phyloP scores from a whole-genome alignment of 2,888 invertebrate genomes.

The Archips xylosteana region DNA sequence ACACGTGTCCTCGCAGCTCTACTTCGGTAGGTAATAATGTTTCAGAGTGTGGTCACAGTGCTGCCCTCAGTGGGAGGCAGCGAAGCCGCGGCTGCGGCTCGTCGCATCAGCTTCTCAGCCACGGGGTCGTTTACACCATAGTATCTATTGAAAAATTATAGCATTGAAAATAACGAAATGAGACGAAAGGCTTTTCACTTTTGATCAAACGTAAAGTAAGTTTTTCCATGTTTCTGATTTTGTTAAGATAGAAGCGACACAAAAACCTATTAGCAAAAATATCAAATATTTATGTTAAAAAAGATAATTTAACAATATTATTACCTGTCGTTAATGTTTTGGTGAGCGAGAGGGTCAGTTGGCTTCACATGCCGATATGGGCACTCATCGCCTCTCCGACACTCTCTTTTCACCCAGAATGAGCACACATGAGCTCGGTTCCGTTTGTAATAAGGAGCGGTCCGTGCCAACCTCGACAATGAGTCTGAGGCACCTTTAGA shows the following conservation, averaged over 20 bases:
- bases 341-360: constrained; percentile 97
- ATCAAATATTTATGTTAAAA: no score
- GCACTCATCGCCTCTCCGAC: constrained; percentile 97
- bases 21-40: constrained; percentile 95
- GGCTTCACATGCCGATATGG: constrained; percentile 98
- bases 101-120: constrained; percentile 95
- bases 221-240: no score
- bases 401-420: constrained; percentile 99
- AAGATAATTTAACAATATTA: no score
- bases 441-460: constrained; percentile 97
- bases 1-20: constrained; percentile 97
- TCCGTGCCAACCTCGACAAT: constrained; percentile 94
- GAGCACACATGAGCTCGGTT: constrained; percentile 98
- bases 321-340: constrained; percentile 95
- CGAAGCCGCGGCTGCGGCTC: constrained; percentile 97
- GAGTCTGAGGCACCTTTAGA: constrained; percentile 93
- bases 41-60: constrained; percentile 97
- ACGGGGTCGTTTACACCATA: constrained; percentile 98
- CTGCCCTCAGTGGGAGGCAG: constrained; percentile 98
- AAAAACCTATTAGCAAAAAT: no score
- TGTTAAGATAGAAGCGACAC: no score
- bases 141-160: constrained; percentile 82
- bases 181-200: no score
- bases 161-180: not conserved
- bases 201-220: no score